phyloP scores from a whole-genome alignment of 2,113 vertebrate genomes.

The Tragelaphus imberbis region DNA sequence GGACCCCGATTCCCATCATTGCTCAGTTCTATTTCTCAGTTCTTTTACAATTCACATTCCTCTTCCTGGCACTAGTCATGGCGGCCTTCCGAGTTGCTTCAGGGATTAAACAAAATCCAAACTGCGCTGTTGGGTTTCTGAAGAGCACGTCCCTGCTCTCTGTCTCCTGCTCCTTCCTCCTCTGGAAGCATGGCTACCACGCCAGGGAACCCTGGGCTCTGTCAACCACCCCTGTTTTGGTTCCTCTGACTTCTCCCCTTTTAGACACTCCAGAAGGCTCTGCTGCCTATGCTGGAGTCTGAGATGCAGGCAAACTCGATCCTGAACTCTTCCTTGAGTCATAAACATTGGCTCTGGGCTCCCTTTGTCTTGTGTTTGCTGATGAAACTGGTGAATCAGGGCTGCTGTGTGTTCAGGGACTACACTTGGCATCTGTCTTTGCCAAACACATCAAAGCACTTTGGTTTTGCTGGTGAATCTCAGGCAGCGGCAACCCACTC shows the following conservation, averaged over 20 bases:
- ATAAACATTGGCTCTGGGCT: neutral
- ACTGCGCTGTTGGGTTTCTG: rapidly evolving
- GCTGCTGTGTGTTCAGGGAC: slow-evolving; percentile 23
- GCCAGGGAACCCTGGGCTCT: no score
- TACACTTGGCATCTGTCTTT: neutral
- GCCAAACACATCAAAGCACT: slow-evolving; percentile 16
- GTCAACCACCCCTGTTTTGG: neutral
- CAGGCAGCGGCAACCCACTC: neutral
- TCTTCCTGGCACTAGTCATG: neutral
- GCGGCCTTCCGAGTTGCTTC: neutral
- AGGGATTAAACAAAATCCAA: neutral
- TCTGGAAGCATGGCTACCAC: neutral
- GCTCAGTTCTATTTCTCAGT: neutral
- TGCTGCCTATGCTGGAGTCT: neutral
- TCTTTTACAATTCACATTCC: neutral
- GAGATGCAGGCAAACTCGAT: neutral
- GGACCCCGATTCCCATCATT: neutral
- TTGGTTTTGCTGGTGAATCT: slow-evolving; percentile 25
- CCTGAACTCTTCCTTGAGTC: neutral
- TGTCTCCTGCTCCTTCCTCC: neutral
- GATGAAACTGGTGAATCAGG: neutral
- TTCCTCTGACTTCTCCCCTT: neutral
- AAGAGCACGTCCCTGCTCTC: rapidly evolving
- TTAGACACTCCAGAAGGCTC: neutral
- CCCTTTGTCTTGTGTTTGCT: neutral